Percentiles rank a stretch among this genome's conserved stretches.
Evolutionary conservation across 2,797 vertebrate species (phyloP).

Genomic region (Linurgus olivaceus): DNA sequence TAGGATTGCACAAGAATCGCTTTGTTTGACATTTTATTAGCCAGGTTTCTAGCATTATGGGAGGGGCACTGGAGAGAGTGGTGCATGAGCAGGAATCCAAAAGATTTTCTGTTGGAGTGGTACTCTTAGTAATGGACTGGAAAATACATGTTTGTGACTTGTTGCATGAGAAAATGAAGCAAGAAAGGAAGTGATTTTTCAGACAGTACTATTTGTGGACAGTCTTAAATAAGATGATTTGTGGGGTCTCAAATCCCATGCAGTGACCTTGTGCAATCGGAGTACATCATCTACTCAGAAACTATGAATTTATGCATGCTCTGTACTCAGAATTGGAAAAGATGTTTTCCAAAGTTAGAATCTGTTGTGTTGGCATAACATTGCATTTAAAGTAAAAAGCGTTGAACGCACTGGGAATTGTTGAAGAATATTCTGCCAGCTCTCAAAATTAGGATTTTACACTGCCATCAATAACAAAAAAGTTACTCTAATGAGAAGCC

Average conservation of each 20-base stretch:
- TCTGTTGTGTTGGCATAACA: slow-evolving; percentile 63
- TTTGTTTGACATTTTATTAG: background rate
- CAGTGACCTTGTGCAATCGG: background rate
- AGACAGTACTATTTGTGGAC: background rate
- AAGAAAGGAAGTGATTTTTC: slow-evolving; percentile 29
- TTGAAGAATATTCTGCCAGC: slow-evolving; percentile 49
- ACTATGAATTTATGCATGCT: background rate
- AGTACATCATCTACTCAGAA: background rate
- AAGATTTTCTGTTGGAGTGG: background rate
- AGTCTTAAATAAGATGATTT: background rate
- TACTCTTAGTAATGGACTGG: background rate
- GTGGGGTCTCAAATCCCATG: accelerated
- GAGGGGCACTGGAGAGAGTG: background rate
- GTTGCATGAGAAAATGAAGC: background rate
- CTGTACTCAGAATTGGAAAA: slow-evolving; percentile 14
- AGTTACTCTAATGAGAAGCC: slow-evolving; percentile 40
- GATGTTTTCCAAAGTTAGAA: slow-evolving; percentile 57
- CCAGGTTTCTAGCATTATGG: background rate
- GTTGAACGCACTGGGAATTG: slow-evolving; percentile 44
- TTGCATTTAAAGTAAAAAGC: slow-evolving; percentile 51
- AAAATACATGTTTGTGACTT: background rate
- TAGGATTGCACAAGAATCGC: background rate
- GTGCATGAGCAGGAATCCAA: background rate
- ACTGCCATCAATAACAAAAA: slow-evolving; percentile 58
- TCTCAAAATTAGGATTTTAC: slow-evolving; percentile 47